Conservation (phyloP, 2,113 vertebrate species). For the Gyps fulvus region DNA sequence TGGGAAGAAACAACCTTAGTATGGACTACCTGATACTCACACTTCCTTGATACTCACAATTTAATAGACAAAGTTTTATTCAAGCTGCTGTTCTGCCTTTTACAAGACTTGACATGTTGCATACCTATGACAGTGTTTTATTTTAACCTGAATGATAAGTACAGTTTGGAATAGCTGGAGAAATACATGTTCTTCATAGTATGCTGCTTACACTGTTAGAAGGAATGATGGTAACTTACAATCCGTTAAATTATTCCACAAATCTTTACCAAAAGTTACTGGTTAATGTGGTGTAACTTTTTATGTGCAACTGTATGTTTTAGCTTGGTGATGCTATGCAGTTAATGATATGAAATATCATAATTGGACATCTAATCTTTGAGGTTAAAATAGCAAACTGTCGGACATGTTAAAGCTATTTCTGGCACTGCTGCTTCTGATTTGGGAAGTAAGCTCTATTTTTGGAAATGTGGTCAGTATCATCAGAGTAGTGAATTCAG, state of each 20-base stretch:
- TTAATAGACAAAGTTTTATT: neutral
- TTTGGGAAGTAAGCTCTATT: constrained; percentile 48
- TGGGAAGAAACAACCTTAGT: neutral
- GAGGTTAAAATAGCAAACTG: constrained; percentile 9
- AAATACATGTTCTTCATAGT: neutral
- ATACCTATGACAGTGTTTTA: neutral
- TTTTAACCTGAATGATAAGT: neutral
- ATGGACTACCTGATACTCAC: neutral
- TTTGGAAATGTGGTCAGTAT: neutral
- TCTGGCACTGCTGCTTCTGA: constrained; percentile 16
- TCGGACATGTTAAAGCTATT: neutral
- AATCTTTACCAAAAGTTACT: neutral
- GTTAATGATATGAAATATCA: neutral
- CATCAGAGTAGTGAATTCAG: neutral
- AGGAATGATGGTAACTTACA: neutral
- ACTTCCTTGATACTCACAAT: neutral
- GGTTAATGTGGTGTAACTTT: neutral
- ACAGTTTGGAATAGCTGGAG: neutral
- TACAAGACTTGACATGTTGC: neutral
- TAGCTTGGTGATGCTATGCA: neutral
- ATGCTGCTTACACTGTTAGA: neutral
- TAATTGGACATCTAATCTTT: neutral
- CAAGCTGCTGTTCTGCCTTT: neutral
- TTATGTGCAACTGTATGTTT: neutral
- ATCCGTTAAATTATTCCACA: neutral